These are phyloP conservation scores for Cotesia chilonis DNA, from an alignment of 1,140 invertebrate genomes.

Conservation along the genomic window DNA sequence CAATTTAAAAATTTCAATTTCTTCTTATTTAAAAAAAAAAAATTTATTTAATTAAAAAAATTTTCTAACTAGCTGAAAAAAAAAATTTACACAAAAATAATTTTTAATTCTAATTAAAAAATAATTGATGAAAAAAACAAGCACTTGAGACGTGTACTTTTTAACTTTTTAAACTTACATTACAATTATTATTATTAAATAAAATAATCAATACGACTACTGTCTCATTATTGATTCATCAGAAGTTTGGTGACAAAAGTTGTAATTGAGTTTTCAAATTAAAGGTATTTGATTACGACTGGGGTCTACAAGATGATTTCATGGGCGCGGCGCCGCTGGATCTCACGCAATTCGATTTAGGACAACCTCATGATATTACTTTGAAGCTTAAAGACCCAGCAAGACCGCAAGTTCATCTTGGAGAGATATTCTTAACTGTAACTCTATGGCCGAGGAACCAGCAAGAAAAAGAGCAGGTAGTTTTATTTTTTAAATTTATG, in stretches of 20 bases:
- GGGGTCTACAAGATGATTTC: conserved; percentile 97
- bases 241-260: not conserved
- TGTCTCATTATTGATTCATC: no score
- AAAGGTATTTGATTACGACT: conserved; percentile 97
- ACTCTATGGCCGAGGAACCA: conserved; percentile 88
- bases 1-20: no score
- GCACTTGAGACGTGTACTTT: no score
- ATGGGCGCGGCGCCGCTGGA: conserved; percentile 92
- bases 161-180: no score
- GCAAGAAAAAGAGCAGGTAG: conserved; percentile 93
- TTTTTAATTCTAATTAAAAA: no score
- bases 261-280: not conserved
- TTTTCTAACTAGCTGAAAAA: no score
- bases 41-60: no score
- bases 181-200: no score
- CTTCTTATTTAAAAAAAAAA: no score
- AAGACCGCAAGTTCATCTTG: conserved; percentile 75
- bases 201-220: no score
- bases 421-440: conserved; percentile 81
- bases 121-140: no score
- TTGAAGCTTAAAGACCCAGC: conserved; percentile 79
- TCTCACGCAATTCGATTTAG: conserved; percentile 84
- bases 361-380: conserved; percentile 80
- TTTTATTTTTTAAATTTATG: conserved; percentile 43
- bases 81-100: no score